Base-by-base conservation (phyloP, 2,797 vertebrate genomes). In the Eulemur coronatus region DNA sequence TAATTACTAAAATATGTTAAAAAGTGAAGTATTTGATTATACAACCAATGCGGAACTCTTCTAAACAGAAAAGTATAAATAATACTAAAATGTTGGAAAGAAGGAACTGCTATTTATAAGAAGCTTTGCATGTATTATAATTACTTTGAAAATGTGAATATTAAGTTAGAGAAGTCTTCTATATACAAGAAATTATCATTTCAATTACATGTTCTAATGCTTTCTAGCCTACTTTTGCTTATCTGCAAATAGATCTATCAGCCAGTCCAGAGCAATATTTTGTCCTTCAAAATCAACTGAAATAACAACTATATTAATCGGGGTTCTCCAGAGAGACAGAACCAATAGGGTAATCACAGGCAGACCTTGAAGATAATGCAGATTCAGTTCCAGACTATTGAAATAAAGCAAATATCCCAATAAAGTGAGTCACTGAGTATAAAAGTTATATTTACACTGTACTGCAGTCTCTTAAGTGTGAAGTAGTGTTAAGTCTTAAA, bases 231-330 rank as follows among this genome's bases (percentile, higher is more conserved):
- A 65, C 57, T 84, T 97, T 94, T 76, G 57, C 38, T 79, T 92
- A 78, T 76, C 52, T 96, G n/a, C 72, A 93, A 85, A 95, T 48
- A 86, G 38, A 92, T 5, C 33, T 92, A n/a, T 86, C 33, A 89
- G 22, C 2, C 65, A 89, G 33, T 43, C 55, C 63, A 72, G 50
- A 85, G 26, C 30, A 94, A 85, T 89, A 93, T 93, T 89, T 82
- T 87, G n/a, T 90, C 75, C 80, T 88, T 94, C 61, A 61, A 28
- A 90, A 76, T 61, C 6, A 82, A 15, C n/a, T 61, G 61, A 91
- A 97, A 94, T 91, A 95, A 48, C 35, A 78, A 55, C n/a, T 55
- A 7, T 35, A 14, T 73, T 73, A 73, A 41, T 50, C 18, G 50
- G 33, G 33, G n/a, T 35, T 55, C 61, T 81, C 80, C 35, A 24